phyloP scores from a whole-genome alignment of 2,113 vertebrate species.

The Piaya cayana region DNA sequence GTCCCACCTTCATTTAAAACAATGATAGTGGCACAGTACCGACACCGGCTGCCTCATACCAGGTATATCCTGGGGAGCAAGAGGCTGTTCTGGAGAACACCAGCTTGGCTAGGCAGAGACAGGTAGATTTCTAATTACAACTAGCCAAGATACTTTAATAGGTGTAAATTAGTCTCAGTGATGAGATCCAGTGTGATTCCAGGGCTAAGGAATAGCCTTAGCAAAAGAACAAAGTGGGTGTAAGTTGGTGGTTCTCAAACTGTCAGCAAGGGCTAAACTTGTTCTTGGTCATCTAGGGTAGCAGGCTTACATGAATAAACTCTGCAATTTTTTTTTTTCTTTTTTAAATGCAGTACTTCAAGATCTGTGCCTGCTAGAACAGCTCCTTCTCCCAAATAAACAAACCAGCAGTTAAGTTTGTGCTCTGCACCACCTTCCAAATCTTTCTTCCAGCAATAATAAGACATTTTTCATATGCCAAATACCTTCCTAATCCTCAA shows the following conservation, averaged over 20 bases:
- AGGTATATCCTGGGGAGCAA: accelerated
- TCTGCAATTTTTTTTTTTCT: background rate
- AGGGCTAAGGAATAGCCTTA: background rate
- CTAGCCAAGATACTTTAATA: background rate
- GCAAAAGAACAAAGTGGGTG: background rate
- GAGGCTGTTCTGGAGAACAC: background rate
- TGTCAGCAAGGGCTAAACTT: background rate
- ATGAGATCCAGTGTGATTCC: background rate
- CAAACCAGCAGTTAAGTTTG: background rate
- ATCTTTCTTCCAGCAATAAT: background rate
- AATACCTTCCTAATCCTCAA: background rate
- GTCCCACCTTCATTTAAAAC: background rate
- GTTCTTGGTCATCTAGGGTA: background rate
- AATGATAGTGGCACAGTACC: background rate
- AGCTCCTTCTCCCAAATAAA: background rate
- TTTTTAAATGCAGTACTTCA: background rate
- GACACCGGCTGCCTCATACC: accelerated
- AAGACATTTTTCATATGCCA: background rate
- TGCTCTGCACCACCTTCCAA: background rate
- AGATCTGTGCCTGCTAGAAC: background rate
- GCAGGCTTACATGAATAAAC: background rate
- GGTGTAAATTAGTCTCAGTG: background rate
- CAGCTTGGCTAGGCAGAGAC: background rate
- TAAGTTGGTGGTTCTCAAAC: background rate
- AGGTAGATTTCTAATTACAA: background rate